A percentile compares a stretch with the other conserved stretches of the same genome.
These are phyloP conservation scores for Bolinopsis microptera DNA, from an alignment of 37 sponge, comb jelly and placozoan genomes.

Conservation along the genomic window DNA sequence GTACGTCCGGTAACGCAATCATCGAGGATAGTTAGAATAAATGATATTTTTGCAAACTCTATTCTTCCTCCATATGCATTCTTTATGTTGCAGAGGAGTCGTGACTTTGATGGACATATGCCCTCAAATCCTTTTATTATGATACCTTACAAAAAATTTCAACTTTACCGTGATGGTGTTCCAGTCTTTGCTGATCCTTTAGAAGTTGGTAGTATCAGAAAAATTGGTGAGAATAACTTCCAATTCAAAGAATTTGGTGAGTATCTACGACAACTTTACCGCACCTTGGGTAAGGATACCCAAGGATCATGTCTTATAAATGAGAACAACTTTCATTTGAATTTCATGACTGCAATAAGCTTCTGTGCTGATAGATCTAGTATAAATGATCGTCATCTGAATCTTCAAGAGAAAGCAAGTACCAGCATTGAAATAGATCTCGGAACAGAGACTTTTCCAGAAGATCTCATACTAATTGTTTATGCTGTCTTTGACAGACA, in stretches of 20 bases:
- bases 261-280: constrained; percentile 13
- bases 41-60: background rate
- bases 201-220: background rate
- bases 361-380: constrained; percentile 9
- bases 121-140: constrained; percentile 8
- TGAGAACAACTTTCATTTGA: background rate
- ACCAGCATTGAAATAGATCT: constrained; percentile 35
- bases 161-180: too few relatives aligned
- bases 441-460: background rate
- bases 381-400: background rate
- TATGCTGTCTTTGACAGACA: constrained; percentile 49
- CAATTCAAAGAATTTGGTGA: background rate
- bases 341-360: constrained; percentile 29
- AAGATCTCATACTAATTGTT: constrained; percentile 9
- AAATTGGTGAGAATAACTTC: background rate
- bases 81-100: background rate
- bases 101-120: background rate
- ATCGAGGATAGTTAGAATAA: background rate
- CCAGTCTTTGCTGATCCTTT: constrained; percentile 16
- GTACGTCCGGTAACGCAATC: constrained; percentile 13
- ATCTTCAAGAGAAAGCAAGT: constrained; percentile 18
- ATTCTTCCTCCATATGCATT: constrained; percentile 47
- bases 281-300: background rate
- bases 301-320: constrained; percentile 24
- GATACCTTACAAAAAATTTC: too few relatives aligned